Evolutionary conservation across 2,888 invertebrate genomes (phyloP), one percentile per base, ranked within the genome.

Genomic region (Lasioglossum malachurum): DNA sequence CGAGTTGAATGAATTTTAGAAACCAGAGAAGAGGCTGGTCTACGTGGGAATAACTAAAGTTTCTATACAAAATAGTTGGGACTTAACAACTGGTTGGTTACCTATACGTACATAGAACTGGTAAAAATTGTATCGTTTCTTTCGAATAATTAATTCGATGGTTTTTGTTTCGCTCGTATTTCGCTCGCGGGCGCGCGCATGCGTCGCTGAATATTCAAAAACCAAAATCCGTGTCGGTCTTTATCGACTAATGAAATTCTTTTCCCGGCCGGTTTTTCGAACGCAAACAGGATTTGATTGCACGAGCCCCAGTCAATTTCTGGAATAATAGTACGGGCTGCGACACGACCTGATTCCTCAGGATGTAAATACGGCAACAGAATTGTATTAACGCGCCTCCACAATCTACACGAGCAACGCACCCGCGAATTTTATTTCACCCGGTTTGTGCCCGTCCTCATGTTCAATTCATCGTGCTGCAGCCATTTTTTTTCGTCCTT

Each of bases 181-280:
- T 64, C 8, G 23, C 10, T 53, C 23, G 23, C 8, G 23, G 23
- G 8, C 8, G 4, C 14, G 60, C 1, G 60, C 60, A 27, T 14
- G 27, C 16, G 4, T 4, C 31, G 16, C 31, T 77, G 84, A 82
- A 83, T 82, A 84, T 84, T 84, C 75, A 84, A 23, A n/a, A 53
- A 77, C 27, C 27, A 76, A 73, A 44, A 77, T 53, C 46, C 77
- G 60, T 23, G 69, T 44, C 14, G 67, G 16, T 44, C 60, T 73
- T 83, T 78, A 78, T 84, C 74, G 74, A 77, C 60, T 69, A 60
- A 75, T 60, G 83, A 78, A 78, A 75, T 67, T 57, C 35, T 53
- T 46, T 49, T 83, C 69, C 16, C n/a, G 23, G 16, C 0, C 4
- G n/a, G 19, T 78, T 71, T 78, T 49, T 41, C 41, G 27, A 44